These are phyloP conservation scores for Agrotis segetum DNA, from an alignment of 2,888 invertebrate genomes.

Conservation along the genomic window DNA sequence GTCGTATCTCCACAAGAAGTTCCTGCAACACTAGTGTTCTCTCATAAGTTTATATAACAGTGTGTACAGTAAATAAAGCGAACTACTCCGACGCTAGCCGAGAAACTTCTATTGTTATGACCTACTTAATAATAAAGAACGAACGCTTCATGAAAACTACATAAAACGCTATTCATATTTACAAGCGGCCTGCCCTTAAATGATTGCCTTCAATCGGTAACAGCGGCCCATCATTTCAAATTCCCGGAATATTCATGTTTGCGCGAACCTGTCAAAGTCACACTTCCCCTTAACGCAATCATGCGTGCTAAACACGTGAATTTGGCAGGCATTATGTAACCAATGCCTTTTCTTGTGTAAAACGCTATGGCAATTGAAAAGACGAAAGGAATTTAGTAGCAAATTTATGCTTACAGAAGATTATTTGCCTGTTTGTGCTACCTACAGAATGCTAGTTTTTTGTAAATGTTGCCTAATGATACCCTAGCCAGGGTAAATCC, in stretches of 20 bases:
- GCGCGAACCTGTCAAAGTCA: conserved; percentile 43
- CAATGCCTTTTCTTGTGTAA: conserved; percentile 26
- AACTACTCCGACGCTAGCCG: conserved; percentile 21
- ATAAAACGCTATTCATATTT: conserved; percentile 18
- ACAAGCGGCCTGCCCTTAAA: conserved; percentile 13
- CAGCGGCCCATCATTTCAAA: conserved; percentile 11
- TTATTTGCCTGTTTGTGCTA: neutral
- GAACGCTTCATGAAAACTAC: conserved; percentile 23
- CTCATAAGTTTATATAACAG: conserved; percentile 35
- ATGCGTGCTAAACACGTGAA: conserved; percentile 27
- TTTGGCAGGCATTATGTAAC: conserved; percentile 33
- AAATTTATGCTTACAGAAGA: neutral
- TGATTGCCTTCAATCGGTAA: conserved; percentile 7
- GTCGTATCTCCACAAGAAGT: conserved; percentile 24
- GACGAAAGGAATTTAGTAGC: conserved; percentile 7
- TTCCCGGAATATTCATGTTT: conserved; percentile 37
- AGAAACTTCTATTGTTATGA: conserved; percentile 48
- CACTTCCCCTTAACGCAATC: conserved; percentile 33
- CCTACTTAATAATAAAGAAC: conserved; percentile 39
- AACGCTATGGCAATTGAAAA: conserved; percentile 28
- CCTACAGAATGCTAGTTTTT: neutral
- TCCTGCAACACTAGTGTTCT: conserved; percentile 13
- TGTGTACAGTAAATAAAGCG: conserved; percentile 35
- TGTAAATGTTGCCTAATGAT: conserved; percentile 31
- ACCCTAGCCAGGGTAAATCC: conserved; percentile 24